Conservation (phyloP, 2,888 invertebrate genomes). For the Graphium colonna region DNA sequence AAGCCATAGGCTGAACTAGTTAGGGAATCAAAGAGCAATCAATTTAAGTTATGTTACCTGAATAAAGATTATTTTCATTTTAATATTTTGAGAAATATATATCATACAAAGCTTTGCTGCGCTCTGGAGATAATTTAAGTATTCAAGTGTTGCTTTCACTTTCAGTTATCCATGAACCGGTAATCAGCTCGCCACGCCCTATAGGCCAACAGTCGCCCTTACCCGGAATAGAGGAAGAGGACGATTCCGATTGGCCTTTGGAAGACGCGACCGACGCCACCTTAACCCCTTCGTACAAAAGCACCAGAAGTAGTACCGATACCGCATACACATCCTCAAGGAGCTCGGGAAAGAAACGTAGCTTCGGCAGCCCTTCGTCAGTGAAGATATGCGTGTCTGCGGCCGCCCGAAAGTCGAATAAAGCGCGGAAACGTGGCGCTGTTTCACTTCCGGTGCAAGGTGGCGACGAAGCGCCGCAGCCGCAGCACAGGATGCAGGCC, state of each 20-base stretch:
- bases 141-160: constrained; percentile 56
- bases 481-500: constrained; percentile 90
- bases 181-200: constrained; percentile 78
- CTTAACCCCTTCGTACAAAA: constrained; percentile 73
- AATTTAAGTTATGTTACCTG: too few relatives aligned
- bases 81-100: too few relatives aligned
- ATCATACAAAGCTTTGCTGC: too few relatives aligned
- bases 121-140: too few relatives aligned
- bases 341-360: constrained; percentile 74
- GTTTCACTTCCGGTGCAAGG: constrained; percentile 46
- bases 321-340: constrained; percentile 73
- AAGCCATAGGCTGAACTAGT: too few relatives aligned
- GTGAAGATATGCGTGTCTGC: constrained; percentile 80
- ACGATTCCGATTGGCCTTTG: constrained; percentile 82
- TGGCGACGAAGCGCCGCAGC: constrained; percentile 57
- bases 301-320: constrained; percentile 73
- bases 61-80: too few relatives aligned
- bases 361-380: constrained; percentile 79
- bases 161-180: constrained; percentile 77
- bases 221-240: constrained; percentile 91
- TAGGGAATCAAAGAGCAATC: too few relatives aligned
- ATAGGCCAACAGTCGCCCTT: constrained; percentile 85
- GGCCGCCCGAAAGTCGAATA: constrained; percentile 73
- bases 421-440: constrained; percentile 72
- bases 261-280: constrained; percentile 75